Base-by-base conservation (phyloP, 2,797 vertebrate species). In the Xiphophorus birchmanni region DNA sequence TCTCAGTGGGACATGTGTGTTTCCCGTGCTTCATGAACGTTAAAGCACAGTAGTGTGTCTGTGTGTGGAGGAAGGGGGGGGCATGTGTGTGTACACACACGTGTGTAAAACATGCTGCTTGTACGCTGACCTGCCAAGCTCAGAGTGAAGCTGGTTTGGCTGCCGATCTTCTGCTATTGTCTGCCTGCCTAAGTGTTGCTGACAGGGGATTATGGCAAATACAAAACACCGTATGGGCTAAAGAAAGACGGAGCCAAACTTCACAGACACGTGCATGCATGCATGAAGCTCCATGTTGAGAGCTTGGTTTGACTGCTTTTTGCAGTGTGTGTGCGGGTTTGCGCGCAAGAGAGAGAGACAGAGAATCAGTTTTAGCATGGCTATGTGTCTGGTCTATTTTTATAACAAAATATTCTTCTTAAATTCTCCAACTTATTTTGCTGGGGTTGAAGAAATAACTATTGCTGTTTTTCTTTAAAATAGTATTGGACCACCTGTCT, bases 171-270 rank as follows among this genome's bases (percentile, higher is more conserved):
- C 89, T 87, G 90, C 87, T 91, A 92, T 94, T 95, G 94, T 94
- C 90, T 95, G 90, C 90, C 91, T 93, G 91, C 89, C 91, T 93
- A 94, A 95, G 91, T 96, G 95, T 91, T 95, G 92, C 91, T 94
- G 93, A 95, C 92, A 93, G 91, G 91, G 90, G 94, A 95, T 95
- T 95, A 94, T 93, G 89, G 89, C 91, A 92, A 94, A 94, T 91
- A 94, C 93, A 94, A 93, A 94, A 93, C 87, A 89, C 95, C 92
- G 91, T 95, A 94, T 95, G 94, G 93, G 93, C 93, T 86, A 78
- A 81, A 88, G 89, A 89, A 87, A 80, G 82, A 82, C 80, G 82
- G 75, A 93, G 95, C 93, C 95, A 95, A 95, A 95, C 94, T 95
- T 93, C 88, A 84, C 85, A 89, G 81, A 90, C 76, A 83, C 76